Evolutionary conservation across 30 jellyfish, hydroid and myxozoan species (phyloP).

Genomic region (Aurelia aurita): DNA sequence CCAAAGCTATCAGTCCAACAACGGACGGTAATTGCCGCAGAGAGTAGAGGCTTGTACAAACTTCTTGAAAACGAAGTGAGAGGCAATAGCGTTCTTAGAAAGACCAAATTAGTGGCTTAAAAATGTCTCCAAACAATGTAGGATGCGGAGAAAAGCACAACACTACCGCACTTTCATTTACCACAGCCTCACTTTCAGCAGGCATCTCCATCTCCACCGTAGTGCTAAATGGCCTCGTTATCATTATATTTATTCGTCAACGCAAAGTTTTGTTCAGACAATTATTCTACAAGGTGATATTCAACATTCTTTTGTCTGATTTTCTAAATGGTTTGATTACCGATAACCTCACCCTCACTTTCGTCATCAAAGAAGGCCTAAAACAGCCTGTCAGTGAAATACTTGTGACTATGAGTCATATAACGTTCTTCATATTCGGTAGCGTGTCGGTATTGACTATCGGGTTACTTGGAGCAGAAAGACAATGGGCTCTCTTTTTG

Average conservation of each 20-base stretch:
- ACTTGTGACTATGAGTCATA: slow-evolving; percentile 41
- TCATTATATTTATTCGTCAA: slow-evolving; percentile 20
- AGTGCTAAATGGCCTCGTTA: slow-evolving; percentile 35
- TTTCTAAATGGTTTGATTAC: slow-evolving; percentile 63
- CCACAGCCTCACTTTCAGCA: slow-evolving; percentile 53
- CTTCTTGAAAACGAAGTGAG: no score
- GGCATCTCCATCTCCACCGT: slow-evolving; percentile 45
- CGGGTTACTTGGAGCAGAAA: slow-evolving; percentile 62
- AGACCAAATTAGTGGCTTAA: neutral
- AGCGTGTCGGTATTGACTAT: slow-evolving; percentile 70
- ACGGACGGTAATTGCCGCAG: no score
- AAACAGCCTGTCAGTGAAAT: slow-evolving; percentile 12
- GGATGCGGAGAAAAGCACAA: slow-evolving; percentile 53
- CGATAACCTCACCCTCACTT: slow-evolving; percentile 48
- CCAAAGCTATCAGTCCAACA: no score
- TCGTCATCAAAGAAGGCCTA: slow-evolving; percentile 61
- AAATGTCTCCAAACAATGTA: slow-evolving; percentile 35
- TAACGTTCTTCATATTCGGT: slow-evolving; percentile 58
- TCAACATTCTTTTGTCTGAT: slow-evolving; percentile 59
- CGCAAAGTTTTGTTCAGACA: slow-evolving; percentile 22
- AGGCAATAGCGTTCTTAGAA: no score
- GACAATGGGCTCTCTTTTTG: slow-evolving; percentile 58
- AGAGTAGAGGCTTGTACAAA: no score
- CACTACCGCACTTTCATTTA: slow-evolving; percentile 21
- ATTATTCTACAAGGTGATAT: slow-evolving; percentile 56